Percentiles rank a stretch among this genome's conserved stretches.
Conservation (phyloP, 2,113 vertebrate genomes). For the Lepus europaeus region DNA sequence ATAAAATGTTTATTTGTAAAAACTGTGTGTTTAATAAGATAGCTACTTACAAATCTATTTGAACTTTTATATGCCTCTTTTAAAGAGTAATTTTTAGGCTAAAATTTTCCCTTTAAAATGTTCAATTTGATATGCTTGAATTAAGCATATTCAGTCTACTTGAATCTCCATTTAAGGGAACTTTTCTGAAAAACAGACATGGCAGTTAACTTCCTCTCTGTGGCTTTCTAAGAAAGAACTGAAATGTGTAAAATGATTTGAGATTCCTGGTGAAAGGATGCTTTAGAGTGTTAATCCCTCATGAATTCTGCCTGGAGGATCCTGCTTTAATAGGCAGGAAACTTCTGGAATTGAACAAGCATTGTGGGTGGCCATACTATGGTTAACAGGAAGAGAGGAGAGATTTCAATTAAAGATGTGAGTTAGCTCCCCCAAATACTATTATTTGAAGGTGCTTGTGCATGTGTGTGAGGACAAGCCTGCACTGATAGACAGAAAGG, state of each 20-base stretch:
- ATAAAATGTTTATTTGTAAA: constrained; percentile 68
- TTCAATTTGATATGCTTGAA: constrained; percentile 64
- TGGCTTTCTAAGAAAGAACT: constrained; percentile 77
- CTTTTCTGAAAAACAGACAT: constrained; percentile 40
- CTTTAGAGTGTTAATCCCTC: constrained; percentile 78
- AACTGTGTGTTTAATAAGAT: constrained; percentile 25
- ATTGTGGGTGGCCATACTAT: constrained; percentile 70
- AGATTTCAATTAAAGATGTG: constrained; percentile 80
- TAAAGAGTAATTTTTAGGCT: constrained; percentile 21
- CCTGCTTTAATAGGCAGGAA: constrained; percentile 75
- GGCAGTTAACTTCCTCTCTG: constrained; percentile 66
- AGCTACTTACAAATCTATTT: constrained; percentile 49
- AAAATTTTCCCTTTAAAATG: constrained; percentile 53
- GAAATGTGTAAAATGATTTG: constrained; percentile 80
- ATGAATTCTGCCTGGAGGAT: constrained; percentile 76
- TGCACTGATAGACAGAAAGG: background rate
- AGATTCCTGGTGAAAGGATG: constrained; percentile 79
- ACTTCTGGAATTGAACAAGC: constrained; percentile 76
- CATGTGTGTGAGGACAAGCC: background rate
- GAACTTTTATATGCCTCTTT: constrained; percentile 40
- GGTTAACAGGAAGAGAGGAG: constrained; percentile 67
- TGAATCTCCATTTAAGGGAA: constrained; percentile 61
- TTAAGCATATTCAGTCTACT: constrained; percentile 47
- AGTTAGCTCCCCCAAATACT: constrained; percentile 63
- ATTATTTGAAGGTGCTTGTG: constrained; percentile 37